Base-by-base conservation (phyloP, 1,140 invertebrate species). In the Muscidifurax raptorellus region DNA sequence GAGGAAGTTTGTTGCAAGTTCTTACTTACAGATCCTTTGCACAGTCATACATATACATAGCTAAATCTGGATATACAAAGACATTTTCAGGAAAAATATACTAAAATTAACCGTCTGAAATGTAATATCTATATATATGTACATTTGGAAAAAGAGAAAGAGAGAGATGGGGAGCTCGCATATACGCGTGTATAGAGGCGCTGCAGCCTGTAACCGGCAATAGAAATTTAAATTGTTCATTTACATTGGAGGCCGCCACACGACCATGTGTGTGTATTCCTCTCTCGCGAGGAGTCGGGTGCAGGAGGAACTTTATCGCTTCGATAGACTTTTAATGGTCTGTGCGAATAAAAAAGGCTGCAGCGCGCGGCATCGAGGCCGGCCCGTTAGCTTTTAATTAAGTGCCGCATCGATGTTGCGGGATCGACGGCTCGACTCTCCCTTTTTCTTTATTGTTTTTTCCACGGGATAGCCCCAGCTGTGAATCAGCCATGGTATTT, bases 201-300 rank as follows among this genome's bases (percentile, higher is more conserved):
- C 52, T 52, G 1, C 32, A 32, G 22, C 52, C 2, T 59, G 22
- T 59, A n/a, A 59, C 22, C 22, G 15, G 22, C 72, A 36, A 75
- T 75, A 44, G 72, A 75, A 75, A 75, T 75, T 75, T 75, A 75
- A 75, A 75, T 75, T 30, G 72, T 75, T 75, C 72, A 75, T 75
- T 75, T 75, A 75, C 72, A 36, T 75, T 22, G 71, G 30, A 32
- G 28, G 36, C 22, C 32, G 15, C 28, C n/a, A n/a, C 28, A 32
- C 71, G 71, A 12, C 28, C 32, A 32, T n/a, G 28, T 36, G 32
- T n/a, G 27, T 18, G n/a, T 7, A 22, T n/a, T 4, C 22, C 18
- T 59, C 18, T 22, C 6, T n/a, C 52, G 25, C 25, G 32, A n/a
- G 30, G n/a, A 59, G 52, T n/a, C n/a, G n/a, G n/a, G 2, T n/a